Evolutionary conservation across 2,888 invertebrate species (phyloP).

Genomic region (Hirtodrosophila cameraria): DNA sequence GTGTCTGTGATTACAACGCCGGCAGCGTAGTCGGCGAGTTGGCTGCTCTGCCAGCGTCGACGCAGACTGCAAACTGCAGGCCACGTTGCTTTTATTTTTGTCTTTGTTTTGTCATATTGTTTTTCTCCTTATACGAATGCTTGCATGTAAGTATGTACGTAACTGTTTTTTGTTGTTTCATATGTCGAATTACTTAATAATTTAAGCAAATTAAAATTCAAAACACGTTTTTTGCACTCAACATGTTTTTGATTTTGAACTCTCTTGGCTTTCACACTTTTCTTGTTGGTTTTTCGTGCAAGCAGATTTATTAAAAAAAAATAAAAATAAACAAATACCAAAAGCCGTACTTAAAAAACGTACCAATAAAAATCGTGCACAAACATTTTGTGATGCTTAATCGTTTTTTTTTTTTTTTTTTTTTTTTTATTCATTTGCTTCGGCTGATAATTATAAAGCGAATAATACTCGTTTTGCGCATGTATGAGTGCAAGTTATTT

Average conservation of each 20-base stretch:
- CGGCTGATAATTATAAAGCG: conserved; percentile 62
- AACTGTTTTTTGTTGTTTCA: conserved; percentile 5
- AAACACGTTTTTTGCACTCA: conserved; percentile 60
- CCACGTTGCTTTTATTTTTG: conserved; percentile 25
- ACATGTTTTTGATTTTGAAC: conserved; percentile 17
- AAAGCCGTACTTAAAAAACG: conserved; percentile 1
- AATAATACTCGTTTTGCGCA: conserved; percentile 18
- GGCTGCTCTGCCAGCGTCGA: conserved; percentile 33
- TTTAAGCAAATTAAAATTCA: conserved; percentile 58
- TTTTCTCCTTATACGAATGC: conserved; percentile 11
- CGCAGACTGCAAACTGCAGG: conserved; percentile 21
- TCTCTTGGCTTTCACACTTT: conserved; percentile 58
- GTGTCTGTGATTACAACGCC: conserved; percentile 37
- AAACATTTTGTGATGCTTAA: conserved; percentile 41
- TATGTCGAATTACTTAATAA: conserved; percentile 61
- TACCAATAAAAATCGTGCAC: conserved; percentile 35
- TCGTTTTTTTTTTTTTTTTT: conserved; percentile 30
- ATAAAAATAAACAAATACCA: background rate
- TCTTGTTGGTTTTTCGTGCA: conserved; percentile 44
- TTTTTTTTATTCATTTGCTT: conserved; percentile 35
- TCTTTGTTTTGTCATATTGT: conserved; percentile 22
- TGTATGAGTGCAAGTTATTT: conserved; percentile 50
- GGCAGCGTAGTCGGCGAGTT: conserved; percentile 26
- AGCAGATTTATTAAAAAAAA: conserved; percentile 36
- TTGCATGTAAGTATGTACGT: background rate